Base-by-base conservation (phyloP, 2,797 vertebrate species). In the Neosilurus hyrtlii region DNA sequence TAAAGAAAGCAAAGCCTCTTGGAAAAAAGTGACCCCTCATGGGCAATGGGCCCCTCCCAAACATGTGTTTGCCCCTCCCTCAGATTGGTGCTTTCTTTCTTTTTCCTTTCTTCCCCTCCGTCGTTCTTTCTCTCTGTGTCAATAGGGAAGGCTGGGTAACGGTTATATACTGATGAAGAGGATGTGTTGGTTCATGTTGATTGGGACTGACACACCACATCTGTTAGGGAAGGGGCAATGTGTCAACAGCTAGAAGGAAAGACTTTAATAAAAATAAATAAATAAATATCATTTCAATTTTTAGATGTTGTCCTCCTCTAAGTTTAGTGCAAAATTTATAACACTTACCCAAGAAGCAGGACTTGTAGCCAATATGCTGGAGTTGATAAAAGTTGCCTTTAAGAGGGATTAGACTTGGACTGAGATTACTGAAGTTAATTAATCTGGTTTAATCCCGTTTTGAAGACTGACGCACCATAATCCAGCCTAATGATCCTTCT, bases 1-100 rank as follows among this genome's bases (percentile, higher is more conserved):
- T 96, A 96, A 96, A 96, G 95, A 94, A 92, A 77, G 94, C 93
- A 94, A 92, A 90, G 88, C 74, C 73, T 24, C 78, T 85, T 95
- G 94, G 49, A 65, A 93, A 88, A 87, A 87, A 75, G 73, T 84
- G 86, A 88, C 85, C 88, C 84, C 89, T 82, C 83, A 85, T 79
- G 84, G 86, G 87, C 89, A 92, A 90, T 0, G 86, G 89, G 91
- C 93, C 88, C 88, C 82, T 86, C 85, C 85, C 85, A 85, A 65
- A 73, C 83, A 79, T 82, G 85, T 85, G 87, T 88, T 92, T 84
- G 86, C 72, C 90, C 91, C 91, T 93, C 83, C 80, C 91, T 94
- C 78, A 35, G 79, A 80, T 76, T 82, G 66, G 91, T 89, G 94
- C 84, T 86, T 81, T 83, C 87, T 79, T 82, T 83, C 82, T 74